These are phyloP conservation scores for Ips nitidus DNA, from an alignment of 1,140 invertebrate species.

Conservation along the genomic window DNA sequence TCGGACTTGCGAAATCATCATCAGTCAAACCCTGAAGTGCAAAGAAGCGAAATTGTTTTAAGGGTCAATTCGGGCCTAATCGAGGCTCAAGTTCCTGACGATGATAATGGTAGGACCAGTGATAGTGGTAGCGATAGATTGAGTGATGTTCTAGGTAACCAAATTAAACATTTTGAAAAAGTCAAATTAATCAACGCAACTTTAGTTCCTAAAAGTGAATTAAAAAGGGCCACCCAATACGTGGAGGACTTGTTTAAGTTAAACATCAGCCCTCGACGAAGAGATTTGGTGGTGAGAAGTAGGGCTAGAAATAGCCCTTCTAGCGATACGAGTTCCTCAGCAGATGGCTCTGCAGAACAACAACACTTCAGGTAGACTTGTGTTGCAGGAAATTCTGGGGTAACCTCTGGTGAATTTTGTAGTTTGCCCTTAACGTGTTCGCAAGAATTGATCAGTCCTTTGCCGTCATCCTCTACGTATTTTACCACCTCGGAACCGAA, in stretches of 20 bases:
- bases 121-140: too few species aligned
- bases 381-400: too few species aligned
- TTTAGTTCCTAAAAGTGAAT: slow-evolving; percentile 68
- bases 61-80: slow-evolving; percentile 57
- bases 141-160: too few species aligned
- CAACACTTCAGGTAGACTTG: too few species aligned
- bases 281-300: slow-evolving; percentile 49
- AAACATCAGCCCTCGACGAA: slow-evolving; percentile 59
- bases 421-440: slow-evolving; percentile 35
- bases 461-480: slow-evolving; percentile 65
- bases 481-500: slow-evolving; percentile 72
- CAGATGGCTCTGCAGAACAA: too few species aligned
- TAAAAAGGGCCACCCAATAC: slow-evolving; percentile 77
- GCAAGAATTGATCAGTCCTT: slow-evolving; percentile 48
- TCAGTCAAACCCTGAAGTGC: slow-evolving; percentile 46
- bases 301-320: slow-evolving; percentile 10
- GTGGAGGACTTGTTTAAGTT: slow-evolving; percentile 77
- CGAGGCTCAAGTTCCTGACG: too few species aligned
- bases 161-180: too few species aligned
- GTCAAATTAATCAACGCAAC: slow-evolving; percentile 50
- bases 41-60: slow-evolving; percentile 63
- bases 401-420: slow-evolving; percentile 2
- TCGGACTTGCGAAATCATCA: slow-evolving; percentile 53
- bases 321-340: too few species aligned
- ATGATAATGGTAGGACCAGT: too few species aligned